Evolutionary conservation across 2,113 vertebrate species (phyloP).

Genomic region (Cisticola juncidis): DNA sequence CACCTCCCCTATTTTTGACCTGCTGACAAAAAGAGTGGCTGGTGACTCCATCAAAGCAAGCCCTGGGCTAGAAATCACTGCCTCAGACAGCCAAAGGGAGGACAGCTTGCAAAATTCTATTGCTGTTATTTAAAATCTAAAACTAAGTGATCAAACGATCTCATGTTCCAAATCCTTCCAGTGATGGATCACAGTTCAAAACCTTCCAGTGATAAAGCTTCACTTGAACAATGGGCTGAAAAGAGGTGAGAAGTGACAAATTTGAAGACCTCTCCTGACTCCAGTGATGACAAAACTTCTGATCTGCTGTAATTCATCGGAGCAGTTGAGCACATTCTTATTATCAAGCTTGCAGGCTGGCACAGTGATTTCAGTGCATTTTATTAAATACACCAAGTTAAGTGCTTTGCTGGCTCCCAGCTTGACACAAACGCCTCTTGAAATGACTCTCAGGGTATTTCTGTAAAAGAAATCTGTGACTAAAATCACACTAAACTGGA

Average conservation of each 20-base stretch:
- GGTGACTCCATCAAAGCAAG: background rate
- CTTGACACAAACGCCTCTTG: background rate
- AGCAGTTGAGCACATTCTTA: background rate
- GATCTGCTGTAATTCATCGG: background rate
- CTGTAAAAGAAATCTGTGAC: background rate
- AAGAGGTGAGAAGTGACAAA: background rate
- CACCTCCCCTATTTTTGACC: background rate
- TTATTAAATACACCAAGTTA: background rate
- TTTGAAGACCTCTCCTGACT: background rate
- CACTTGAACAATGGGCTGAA: background rate
- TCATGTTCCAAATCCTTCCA: background rate
- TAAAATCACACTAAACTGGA: background rate
- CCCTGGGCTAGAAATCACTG: background rate
- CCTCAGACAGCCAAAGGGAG: background rate
- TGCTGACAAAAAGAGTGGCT: background rate
- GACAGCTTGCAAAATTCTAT: background rate
- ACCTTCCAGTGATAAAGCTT: background rate
- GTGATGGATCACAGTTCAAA: background rate
- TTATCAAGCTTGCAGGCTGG: background rate
- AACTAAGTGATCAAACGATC: background rate
- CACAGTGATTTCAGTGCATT: background rate
- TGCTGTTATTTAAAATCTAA: background rate
- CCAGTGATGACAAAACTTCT: background rate
- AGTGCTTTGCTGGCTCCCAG: conserved; percentile 43
- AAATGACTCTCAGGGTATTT: background rate